These are phyloP conservation scores for Diplodus sargus DNA, from an alignment of 2,797 vertebrate species.

Conservation along the genomic window DNA sequence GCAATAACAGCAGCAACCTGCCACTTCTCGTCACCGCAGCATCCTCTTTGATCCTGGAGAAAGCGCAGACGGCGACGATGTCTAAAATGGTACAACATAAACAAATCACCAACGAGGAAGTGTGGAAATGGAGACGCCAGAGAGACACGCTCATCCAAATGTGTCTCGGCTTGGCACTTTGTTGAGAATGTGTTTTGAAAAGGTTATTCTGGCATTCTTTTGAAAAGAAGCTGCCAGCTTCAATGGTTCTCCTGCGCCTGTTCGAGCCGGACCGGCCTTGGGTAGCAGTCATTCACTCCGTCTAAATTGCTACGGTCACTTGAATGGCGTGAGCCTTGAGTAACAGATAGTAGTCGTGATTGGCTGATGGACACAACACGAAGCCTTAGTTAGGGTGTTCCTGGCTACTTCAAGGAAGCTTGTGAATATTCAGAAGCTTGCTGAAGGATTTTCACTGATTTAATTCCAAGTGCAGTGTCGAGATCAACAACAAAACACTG, in stretches of 20 bases:
- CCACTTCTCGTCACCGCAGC: slow-evolving; percentile 50
- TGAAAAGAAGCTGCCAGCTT: slow-evolving; percentile 41
- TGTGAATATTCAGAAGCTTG: slow-evolving; percentile 40
- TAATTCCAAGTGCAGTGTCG: slow-evolving; percentile 27
- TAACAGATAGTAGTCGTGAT: slow-evolving; percentile 82
- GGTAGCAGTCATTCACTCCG: slow-evolving; percentile 37
- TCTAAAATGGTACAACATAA: slow-evolving; percentile 46
- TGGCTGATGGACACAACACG: slow-evolving; percentile 81
- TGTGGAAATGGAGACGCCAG: slow-evolving; percentile 9
- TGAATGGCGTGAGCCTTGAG: slow-evolving; percentile 33
- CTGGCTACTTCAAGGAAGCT: slow-evolving; percentile 16
- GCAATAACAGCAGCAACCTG: slow-evolving; percentile 54
- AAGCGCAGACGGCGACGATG: slow-evolving; percentile 11
- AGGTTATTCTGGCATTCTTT: slow-evolving; percentile 39
- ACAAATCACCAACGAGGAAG: slow-evolving; percentile 52
- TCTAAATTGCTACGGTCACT: slow-evolving; percentile 30
- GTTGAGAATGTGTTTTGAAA: slow-evolving; percentile 27
- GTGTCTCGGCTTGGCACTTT: slow-evolving; percentile 40
- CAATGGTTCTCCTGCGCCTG: slow-evolving; percentile 22
- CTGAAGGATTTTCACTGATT: slow-evolving; percentile 27
- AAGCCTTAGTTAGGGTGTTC: slow-evolving; percentile 36
- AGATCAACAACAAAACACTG: slow-evolving; percentile 49
- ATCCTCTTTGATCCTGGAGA: slow-evolving; percentile 45
- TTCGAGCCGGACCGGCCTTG: slow-evolving; percentile 49
- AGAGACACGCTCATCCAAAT: slow-evolving; percentile 42